Conservation (phyloP, 2,888 invertebrate species). For the Zeuzera pyrina region DNA sequence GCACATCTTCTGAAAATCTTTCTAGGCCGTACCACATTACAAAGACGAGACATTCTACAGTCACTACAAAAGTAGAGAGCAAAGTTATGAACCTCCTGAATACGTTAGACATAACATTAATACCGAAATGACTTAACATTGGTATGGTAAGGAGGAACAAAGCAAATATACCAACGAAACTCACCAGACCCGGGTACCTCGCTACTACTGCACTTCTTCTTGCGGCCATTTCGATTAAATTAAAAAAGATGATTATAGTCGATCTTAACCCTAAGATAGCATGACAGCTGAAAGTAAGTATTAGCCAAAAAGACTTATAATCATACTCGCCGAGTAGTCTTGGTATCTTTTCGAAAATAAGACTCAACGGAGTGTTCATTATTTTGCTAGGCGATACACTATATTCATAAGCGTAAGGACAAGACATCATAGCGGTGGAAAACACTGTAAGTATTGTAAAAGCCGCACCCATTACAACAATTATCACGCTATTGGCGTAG, state of each 20-base stretch:
- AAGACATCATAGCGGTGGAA: slow-evolving; percentile 38
- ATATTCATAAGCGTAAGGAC: slow-evolving; percentile 41
- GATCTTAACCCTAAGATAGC: slow-evolving; percentile 27
- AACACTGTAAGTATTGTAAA: slow-evolving; percentile 28
- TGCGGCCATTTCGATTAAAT: slow-evolving; percentile 29
- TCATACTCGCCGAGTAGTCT: slow-evolving; percentile 35
- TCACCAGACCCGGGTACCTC: slow-evolving; percentile 33
- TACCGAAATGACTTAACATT: slow-evolving; percentile 28
- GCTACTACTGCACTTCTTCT: slow-evolving; percentile 23
- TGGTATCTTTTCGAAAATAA: slow-evolving; percentile 45
- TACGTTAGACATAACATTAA: slow-evolving; percentile 21
- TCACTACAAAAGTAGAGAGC: slow-evolving; percentile 26
- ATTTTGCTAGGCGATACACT: slow-evolving; percentile 21
- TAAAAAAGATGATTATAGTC: slow-evolving; percentile 28
- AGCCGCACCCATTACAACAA: slow-evolving; percentile 24
- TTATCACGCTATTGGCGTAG: slow-evolving; percentile 41
- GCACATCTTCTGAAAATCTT: slow-evolving; percentile 55
- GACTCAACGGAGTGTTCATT: slow-evolving; percentile 22
- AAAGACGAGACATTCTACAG: slow-evolving; percentile 41
- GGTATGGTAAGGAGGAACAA: slow-evolving; percentile 40
- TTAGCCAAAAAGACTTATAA: slow-evolving; percentile 29
- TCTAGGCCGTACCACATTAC: slow-evolving; percentile 49
- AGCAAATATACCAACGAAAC: slow-evolving; percentile 20
- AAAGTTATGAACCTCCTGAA: slow-evolving; percentile 23
- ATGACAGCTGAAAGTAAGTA: slow-evolving; percentile 32